phyloP scores from a whole-genome alignment of 2,797 vertebrate species.

The Poeciliopsis turneri region DNA sequence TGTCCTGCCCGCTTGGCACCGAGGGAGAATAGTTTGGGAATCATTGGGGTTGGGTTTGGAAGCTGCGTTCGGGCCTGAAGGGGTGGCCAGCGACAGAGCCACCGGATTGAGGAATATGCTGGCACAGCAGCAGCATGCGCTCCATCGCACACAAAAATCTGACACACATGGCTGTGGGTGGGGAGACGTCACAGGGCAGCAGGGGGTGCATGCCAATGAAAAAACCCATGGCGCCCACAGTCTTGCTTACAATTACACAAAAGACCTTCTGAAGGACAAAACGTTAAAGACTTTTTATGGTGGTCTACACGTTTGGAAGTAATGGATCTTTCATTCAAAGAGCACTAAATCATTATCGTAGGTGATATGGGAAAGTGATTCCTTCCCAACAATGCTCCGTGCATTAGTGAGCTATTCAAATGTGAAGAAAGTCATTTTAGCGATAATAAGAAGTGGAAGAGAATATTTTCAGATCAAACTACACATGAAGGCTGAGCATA shows the following conservation, averaged over 20 bases:
- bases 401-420: conserved; percentile 34
- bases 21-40: conserved; percentile 32
- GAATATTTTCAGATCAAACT: neutral
- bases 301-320: conserved; percentile 26
- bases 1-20: conserved; percentile 61
- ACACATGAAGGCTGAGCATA: neutral
- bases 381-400: conserved; percentile 26
- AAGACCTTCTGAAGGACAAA: conserved; percentile 71
- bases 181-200: conserved; percentile 33
- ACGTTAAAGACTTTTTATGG: conserved; percentile 42
- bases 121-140: conserved; percentile 60
- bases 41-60: conserved; percentile 31
- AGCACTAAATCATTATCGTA: conserved; percentile 34
- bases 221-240: conserved; percentile 26
- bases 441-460: neutral
- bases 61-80: conserved; percentile 45
- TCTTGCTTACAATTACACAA: conserved; percentile 60
- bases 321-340: conserved; percentile 57
- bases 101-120: conserved; percentile 70
- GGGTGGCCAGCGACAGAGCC: conserved; percentile 47
- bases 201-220: conserved; percentile 49
- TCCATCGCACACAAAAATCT: conserved; percentile 49
- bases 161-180: conserved; percentile 36
- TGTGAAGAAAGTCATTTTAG: conserved; percentile 16
- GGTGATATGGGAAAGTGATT: conserved; percentile 27